Conservation (phyloP, 2,113 vertebrate genomes). For the Antennarius striatus region DNA sequence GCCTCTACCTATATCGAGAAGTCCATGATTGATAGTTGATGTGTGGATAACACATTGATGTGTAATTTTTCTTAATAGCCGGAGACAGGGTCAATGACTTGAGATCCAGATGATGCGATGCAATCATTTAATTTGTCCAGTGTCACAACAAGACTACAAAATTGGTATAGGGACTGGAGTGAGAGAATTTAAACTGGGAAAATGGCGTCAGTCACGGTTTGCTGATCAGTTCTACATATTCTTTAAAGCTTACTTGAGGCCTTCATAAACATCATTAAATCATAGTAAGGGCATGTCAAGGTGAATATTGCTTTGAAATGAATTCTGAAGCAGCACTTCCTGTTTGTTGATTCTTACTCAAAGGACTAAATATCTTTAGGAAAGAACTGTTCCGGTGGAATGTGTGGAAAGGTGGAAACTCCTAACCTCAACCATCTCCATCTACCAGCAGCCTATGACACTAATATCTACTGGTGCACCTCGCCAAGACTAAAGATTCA, state of each 20-base stretch:
- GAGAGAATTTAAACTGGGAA: conserved; percentile 7
- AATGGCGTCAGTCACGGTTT: not conserved
- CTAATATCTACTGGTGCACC: too few species aligned
- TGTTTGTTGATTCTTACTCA: not conserved
- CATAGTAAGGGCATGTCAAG: not conserved
- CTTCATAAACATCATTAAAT: too few species aligned
- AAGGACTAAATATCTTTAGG: not conserved
- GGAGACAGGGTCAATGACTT: not conserved
- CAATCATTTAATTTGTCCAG: not conserved
- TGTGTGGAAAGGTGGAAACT: conserved; percentile 13
- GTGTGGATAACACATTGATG: too few species aligned
- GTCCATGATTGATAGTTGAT: too few species aligned
- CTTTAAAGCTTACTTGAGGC: conserved; percentile 3
- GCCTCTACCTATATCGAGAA: conserved; percentile 20
- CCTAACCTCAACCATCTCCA: not conserved
- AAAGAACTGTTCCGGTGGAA: not conserved
- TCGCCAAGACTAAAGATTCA: too few species aligned
- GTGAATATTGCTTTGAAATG: too few species aligned
- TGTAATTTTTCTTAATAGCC: too few species aligned
- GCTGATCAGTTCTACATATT: not conserved
- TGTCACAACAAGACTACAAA: conserved; percentile 2
- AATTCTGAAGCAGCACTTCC: not conserved
- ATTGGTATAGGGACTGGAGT: not conserved
- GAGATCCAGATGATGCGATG: not conserved
- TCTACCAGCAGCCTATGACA: not conserved